Base-by-base conservation (phyloP, 2,113 vertebrate species). In the Machaerirhynchus nigripectus region DNA sequence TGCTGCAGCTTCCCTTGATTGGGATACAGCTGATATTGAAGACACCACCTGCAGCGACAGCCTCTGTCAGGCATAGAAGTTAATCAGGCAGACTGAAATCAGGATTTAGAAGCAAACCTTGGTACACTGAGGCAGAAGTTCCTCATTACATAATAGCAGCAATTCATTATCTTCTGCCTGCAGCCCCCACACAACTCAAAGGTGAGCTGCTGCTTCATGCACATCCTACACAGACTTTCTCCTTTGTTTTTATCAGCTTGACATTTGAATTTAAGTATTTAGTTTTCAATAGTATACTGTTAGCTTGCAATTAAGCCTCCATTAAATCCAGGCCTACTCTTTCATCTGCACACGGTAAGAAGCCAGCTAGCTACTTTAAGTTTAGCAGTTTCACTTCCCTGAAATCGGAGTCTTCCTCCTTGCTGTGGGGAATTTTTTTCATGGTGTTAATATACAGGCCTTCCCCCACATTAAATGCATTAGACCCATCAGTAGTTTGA, bases 41-140 rank as follows among this genome's bases (percentile, higher is more conserved):
- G 17, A 55, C 8, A 22, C 1, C 15, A 33, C 20, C 63, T 37
- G 53, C 2, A 4, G 33, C 1, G 1, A 53, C 0, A 52, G 46
- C 55, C 55, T 68, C 65, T 28, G 37, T 22, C 31, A 52, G 22
- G 33, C 17, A 23, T 30, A 64, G 30, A 71, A 28, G 28, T 40
- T 37, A 7, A 17, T 21, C 37, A 33, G 40, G 28, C 67, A 86
- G 61, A 24, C 7, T 24, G n/a, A 40, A 30, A 40, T 3, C 4
- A 7, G 2, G 37, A 61, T 84, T 63, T 22, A 63, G 31, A 71
- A 84, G 49, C 26, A 75, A 49, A 28, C 24, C 28, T 37, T 5
- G 13, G 15, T 59, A 24, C 4, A 0, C 27, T 7, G 4, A 67
- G 17, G 33, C 35, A 70, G 2, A 6, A 8, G 33, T 9, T 68